Base-by-base conservation (phyloP, 2,888 invertebrate genomes). In the Rhagonycha fulva region DNA sequence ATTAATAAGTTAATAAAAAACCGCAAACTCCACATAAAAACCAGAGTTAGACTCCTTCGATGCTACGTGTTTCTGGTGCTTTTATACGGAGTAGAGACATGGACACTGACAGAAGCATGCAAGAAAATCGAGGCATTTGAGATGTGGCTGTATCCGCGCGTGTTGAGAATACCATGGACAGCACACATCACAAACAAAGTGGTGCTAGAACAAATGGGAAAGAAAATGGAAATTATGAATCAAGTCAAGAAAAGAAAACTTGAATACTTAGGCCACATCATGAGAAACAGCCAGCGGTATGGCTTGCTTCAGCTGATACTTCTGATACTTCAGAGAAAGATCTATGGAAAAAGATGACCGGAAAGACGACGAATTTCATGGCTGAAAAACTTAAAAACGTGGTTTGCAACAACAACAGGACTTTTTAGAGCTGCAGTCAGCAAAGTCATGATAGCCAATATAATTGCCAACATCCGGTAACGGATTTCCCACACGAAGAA, bases 81-180 rank as follows among this genome's bases (percentile, higher is more conserved):
- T n/a, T n/a, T n/a, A n/a, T n/a, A n/a, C n/a, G n/a, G n/a, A n/a
- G n/a, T n/a, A n/a, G n/a, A n/a, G n/a, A n/a, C n/a, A n/a, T n/a
- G n/a, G n/a, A n/a, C n/a, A n/a, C n/a, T n/a, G n/a, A n/a, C n/a
- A n/a, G n/a, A n/a, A n/a, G n/a, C 75, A 14, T 60, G 26, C 4
- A 72, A 73, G 23, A 72, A 32, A 72, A 24, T 75, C 9, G 75
- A 74, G 19, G 75, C 75, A 71, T 75, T 75, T 28, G 72, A 75
- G 47, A 75, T 75, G 75, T 75, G 71, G 75, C 32, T 72, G 14
- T 66, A 72, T 71, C 24, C 66, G 10, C 32, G 75, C 12, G 66
- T 75, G 10, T 26, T 72, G 9, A 30, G 19, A 67, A 75, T 74
- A 10, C 47, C 71, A 19, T 75, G 75, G 75, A 62, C 30, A 19